These are phyloP conservation scores for Pipa parva DNA, from an alignment of 2,113 vertebrate genomes.

Conservation along the genomic window DNA sequence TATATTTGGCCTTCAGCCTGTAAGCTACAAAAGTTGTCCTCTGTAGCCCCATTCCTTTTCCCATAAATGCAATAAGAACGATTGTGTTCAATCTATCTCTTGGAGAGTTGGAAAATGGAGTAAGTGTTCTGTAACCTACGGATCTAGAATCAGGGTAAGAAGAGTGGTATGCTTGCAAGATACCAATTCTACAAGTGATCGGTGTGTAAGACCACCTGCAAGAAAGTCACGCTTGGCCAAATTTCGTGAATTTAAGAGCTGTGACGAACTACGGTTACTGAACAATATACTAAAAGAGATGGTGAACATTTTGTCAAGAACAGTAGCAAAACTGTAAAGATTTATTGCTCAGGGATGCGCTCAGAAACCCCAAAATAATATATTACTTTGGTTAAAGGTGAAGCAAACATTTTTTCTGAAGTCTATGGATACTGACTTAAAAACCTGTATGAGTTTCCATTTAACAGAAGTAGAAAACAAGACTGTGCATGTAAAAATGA, in stretches of 20 bases:
- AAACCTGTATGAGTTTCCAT: conserved; percentile 91
- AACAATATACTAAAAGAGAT: conserved; percentile 72
- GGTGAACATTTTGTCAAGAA: conserved; percentile 82
- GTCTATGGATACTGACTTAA: conserved; percentile 82
- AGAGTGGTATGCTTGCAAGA: no score
- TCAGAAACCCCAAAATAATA: conserved; percentile 83
- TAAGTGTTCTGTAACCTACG: no score
- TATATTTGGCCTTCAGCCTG: conserved; percentile 44
- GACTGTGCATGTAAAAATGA: conserved; percentile 84
- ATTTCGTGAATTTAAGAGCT: conserved; percentile 75
- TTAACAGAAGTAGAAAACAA: conserved; percentile 83
- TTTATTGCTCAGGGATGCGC: conserved; percentile 86
- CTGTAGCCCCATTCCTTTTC: conserved; percentile 55
- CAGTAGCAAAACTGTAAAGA: conserved; percentile 78
- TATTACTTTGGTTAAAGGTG: conserved; percentile 79
- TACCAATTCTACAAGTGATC: no score
- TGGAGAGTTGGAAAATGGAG: conserved; percentile 86
- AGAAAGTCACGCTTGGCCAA: no score
- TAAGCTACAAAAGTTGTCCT: conserved; percentile 60
- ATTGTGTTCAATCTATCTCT: conserved; percentile 64
- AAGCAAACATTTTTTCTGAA: conserved; percentile 93
- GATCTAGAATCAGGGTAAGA: no score
- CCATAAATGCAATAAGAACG: conserved; percentile 64
- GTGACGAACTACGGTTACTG: conserved; percentile 79
- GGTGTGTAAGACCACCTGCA: no score